Evolutionary conservation across 2,113 vertebrate genomes (phyloP).

Genomic region (Dromaius novaehollandiae): DNA sequence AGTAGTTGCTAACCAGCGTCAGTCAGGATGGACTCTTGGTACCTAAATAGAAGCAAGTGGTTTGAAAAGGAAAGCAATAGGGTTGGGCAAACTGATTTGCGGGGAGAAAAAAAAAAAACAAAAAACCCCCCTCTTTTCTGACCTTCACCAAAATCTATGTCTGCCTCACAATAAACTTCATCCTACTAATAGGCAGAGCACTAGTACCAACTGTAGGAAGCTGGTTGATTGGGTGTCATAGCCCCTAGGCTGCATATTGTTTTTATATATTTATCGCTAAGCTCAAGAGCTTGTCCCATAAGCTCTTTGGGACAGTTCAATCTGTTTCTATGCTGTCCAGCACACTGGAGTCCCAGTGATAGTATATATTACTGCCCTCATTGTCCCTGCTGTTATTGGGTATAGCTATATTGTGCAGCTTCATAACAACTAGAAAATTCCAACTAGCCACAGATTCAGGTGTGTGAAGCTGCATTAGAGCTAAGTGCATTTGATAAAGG

Average conservation of each 20-base stretch:
- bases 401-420: not conserved
- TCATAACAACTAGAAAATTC: not conserved
- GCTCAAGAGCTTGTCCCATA: not conserved
- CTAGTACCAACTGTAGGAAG: not conserved
- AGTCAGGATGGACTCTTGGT: not conserved
- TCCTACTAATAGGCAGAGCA: not conserved
- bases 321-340: not conserved
- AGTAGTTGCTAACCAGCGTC: not conserved
- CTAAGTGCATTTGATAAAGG: not conserved
- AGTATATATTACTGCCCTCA: not conserved
- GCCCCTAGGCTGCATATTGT: not conserved
- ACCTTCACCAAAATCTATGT: not conserved
- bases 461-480: not conserved
- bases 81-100: not conserved
- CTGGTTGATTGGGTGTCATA: not conserved
- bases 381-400: not conserved
- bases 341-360: not conserved
- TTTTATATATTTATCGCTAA: not conserved
- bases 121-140: not conserved
- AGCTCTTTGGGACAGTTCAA: not conserved
- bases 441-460: not conserved
- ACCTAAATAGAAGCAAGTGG: not conserved
- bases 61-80: not conserved
- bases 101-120: not conserved
- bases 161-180: not conserved